Base-by-base conservation (phyloP, 2,797 vertebrate species). In the Sebastes vulpes region DNA sequence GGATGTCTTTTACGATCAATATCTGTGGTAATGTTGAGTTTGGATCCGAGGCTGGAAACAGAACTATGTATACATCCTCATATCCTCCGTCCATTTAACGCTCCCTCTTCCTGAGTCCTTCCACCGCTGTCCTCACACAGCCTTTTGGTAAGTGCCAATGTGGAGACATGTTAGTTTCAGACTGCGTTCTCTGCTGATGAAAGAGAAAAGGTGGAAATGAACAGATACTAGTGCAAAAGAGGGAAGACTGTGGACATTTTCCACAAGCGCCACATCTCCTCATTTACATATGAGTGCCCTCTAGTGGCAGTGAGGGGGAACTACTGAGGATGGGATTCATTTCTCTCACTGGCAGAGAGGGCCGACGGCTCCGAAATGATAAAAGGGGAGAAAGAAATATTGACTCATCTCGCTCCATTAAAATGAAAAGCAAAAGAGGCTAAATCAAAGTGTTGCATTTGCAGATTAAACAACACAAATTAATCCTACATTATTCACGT, bases 251-350 rank as follows among this genome's bases (percentile, higher is more conserved):
- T 57, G 56, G 26, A 5, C 21, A 14, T 57, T 38, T 38, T 54
- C 28, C n/a, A 48, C n/a, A 12, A 35, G 65, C 54, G 31, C 25
- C 25, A 65, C 58, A 20, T 68, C 72, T 42, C 46, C 63, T 59
- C 67, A 75, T 87, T 89, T 88, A 67, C 80, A 85, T 81, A 52
- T 59, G 79, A 92, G 76, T 86, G 92, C 87, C 54, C 94, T 93
- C 95, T 94, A 85, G 91, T 94, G 95, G 93, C 72, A 5, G 28
- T 29, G 21, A 26, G 20, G 16, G 42, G 21, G 26, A 78, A 84
- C 60, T 87, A 48, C 65, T 70, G 52, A 25, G 21, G 12, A 74
- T 11, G 16, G 18, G 63, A 72, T 56, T 79, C 31, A 79, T 90
- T 83, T 48, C 26, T 87, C 75, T 65, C 46, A 3, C 14, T 83